Evolutionary conservation across 2,888 invertebrate genomes (phyloP).

Genomic region (Tinea trinotella): DNA sequence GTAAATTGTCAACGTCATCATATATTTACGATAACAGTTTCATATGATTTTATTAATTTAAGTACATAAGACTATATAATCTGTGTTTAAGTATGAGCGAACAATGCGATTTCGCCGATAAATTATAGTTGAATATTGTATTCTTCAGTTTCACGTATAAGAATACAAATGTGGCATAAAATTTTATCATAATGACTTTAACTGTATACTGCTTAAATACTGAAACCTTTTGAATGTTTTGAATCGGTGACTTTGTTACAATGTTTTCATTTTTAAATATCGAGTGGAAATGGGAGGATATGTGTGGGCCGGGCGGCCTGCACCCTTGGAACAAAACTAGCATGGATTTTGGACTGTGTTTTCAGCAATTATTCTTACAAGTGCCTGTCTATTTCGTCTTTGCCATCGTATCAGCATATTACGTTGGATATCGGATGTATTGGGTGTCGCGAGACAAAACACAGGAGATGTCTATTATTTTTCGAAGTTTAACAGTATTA

Average conservation of each 20-base stretch:
- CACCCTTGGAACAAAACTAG: constrained; percentile 77
- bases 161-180: neutral
- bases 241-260: neutral
- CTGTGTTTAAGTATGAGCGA: no score
- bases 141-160: neutral
- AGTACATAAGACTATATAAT: no score
- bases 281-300: constrained; percentile 80
- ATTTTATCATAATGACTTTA: neutral
- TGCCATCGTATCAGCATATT: constrained; percentile 85
- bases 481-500: constrained; percentile 76
- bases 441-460: constrained; percentile 74
- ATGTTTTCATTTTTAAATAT: neutral
- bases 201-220: neutral
- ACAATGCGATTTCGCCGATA: neutral
- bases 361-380: constrained; percentile 86
- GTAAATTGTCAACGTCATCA: neutral
- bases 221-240: constrained; percentile 1
- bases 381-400: constrained; percentile 82
- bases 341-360: constrained; percentile 87
- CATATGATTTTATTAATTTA: neutral
- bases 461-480: constrained; percentile 75
- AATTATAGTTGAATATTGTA: neutral
- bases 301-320: constrained; percentile 83
- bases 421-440: constrained; percentile 78
- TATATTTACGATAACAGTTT: neutral